Conservation (phyloP, 2,797 vertebrate species). For the Calcarius lapponicus region DNA sequence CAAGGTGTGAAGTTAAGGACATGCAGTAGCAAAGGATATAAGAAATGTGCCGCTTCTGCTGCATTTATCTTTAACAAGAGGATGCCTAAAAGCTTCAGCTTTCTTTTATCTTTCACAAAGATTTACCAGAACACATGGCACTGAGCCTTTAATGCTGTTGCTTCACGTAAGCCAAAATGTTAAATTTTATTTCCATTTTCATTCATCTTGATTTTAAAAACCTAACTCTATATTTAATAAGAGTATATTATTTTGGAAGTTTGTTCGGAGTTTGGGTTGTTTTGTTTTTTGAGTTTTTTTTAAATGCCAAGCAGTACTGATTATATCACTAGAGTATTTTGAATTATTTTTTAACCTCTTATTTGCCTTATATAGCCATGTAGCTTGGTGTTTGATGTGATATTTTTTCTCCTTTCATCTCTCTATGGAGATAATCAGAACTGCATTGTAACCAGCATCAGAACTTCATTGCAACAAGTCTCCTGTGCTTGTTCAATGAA, state of each 20-base stretch:
- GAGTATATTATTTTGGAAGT: not conserved
- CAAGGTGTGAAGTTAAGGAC: not conserved
- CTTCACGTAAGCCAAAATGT: not conserved
- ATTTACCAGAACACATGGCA: not conserved
- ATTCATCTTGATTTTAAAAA: not conserved
- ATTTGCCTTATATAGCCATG: not conserved
- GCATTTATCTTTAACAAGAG: constrained; percentile 20
- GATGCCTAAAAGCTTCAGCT: not conserved
- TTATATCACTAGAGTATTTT: not conserved
- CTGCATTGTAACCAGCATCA: not conserved
- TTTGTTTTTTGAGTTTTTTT: not conserved
- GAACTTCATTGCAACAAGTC: not conserved
- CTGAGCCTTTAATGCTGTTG: not conserved
- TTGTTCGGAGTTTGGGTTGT: not conserved
- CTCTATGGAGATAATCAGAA: not conserved
- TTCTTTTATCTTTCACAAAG: constrained; percentile 2
- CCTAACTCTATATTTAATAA: not conserved
- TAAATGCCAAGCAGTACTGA: not conserved
- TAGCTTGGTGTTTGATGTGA: not conserved
- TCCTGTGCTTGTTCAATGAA: not conserved
- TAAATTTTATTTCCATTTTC: not conserved
- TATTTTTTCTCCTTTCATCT: not conserved
- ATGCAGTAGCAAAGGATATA: not conserved
- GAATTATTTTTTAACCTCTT: accelerated
- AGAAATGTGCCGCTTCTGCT: not conserved